These are phyloP conservation scores for Rafetus swinhoei DNA, from an alignment of 2,113 vertebrate species.

Conservation along the genomic window DNA sequence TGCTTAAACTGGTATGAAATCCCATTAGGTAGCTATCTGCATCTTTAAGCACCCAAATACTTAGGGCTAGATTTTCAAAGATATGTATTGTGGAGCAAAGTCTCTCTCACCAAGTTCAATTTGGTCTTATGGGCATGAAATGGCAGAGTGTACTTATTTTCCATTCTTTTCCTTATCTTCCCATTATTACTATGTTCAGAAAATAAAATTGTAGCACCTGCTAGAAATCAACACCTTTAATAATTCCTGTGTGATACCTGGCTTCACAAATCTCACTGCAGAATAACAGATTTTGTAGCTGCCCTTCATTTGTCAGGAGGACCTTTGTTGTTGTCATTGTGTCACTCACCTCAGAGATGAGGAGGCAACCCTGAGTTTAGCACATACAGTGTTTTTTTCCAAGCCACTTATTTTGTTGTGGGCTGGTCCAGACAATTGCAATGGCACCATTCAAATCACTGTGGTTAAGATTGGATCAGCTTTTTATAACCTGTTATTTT, in stretches of 20 bases:
- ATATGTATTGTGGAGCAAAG: background rate
- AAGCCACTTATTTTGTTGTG: conserved; percentile 22
- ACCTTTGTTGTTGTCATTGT: conserved; percentile 20
- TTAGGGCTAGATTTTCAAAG: too few relatives aligned
- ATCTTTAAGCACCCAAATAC: background rate
- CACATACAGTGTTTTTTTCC: conserved; percentile 21
- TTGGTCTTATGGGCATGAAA: background rate
- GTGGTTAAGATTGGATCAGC: background rate
- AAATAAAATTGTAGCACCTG: conserved; percentile 58
- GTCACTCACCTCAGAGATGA: conserved; percentile 23
- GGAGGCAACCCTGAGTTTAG: background rate
- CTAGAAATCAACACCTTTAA: conserved; percentile 41
- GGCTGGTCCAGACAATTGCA: background rate
- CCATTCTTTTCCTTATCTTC: conserved; percentile 53
- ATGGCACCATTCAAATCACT: background rate
- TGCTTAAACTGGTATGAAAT: background rate
- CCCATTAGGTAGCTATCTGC: background rate
- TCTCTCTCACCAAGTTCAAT: background rate
- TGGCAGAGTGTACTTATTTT: background rate
- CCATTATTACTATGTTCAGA: conserved; percentile 61
- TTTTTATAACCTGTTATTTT: background rate
- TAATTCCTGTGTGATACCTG: background rate
- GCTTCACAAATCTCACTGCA: conserved; percentile 4
- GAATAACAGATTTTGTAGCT: background rate
- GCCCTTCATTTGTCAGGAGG: conserved; percentile 31